phyloP scores from a whole-genome alignment of 37 sponge, comb jelly and placozoan species.

The Agelas oroides region DNA sequence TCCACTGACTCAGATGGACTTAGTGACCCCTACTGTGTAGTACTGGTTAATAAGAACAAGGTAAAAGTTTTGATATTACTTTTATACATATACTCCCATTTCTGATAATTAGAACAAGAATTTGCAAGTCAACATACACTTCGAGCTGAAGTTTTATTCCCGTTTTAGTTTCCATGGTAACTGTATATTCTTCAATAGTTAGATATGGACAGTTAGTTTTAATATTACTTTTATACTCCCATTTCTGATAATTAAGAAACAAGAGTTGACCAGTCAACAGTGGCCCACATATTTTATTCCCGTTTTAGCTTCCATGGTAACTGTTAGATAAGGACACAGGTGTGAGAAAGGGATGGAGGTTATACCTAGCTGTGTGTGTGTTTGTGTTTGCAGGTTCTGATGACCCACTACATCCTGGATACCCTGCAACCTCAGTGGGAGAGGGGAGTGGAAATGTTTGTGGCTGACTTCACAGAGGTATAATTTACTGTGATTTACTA shows the following conservation, averaged over 20 bases:
- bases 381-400: slow-evolving; percentile 20
- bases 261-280: too few species aligned
- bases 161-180: not conserved
- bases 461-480: slow-evolving; percentile 55
- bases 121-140: not conserved
- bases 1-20: slow-evolving; percentile 38
- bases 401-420: slow-evolving; percentile 51
- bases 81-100: too few species aligned
- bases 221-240: too few species aligned
- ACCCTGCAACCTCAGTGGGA: slow-evolving; percentile 54
- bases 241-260: too few species aligned
- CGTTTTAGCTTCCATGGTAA: too few species aligned
- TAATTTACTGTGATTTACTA: not conserved
- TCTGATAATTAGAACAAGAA: too few species aligned
- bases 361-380: too few species aligned
- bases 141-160: not conserved
- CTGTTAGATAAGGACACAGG: too few species aligned
- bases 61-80: slow-evolving; percentile 18
- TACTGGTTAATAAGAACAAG: slow-evolving; percentile 47
- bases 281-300: too few species aligned
- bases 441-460: slow-evolving; percentile 57
- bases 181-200: too few species aligned
- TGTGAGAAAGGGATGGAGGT: not conserved
- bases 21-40: slow-evolving; percentile 72
- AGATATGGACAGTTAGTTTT: too few species aligned